Percentiles rank a stretch among this genome's conserved stretches.
These are phyloP conservation scores for Anodontia alba DNA, from an alignment of 2,888 invertebrate species.

Conservation along the genomic window DNA sequence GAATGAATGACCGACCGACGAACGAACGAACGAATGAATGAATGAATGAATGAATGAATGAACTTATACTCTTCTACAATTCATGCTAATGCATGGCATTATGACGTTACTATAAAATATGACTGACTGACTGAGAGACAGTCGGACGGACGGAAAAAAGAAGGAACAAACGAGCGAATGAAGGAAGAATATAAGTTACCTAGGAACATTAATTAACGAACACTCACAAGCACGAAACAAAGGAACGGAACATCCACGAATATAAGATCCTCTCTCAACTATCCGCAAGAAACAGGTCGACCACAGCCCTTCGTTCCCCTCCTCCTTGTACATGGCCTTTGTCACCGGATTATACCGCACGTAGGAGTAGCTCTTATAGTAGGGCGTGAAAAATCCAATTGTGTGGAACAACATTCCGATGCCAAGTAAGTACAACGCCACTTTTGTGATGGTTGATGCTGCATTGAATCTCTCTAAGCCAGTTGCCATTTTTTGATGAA, in stretches of 20 bases:
- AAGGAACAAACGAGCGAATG: no score
- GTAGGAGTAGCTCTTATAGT: not conserved
- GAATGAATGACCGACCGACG: no score
- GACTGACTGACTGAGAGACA: no score
- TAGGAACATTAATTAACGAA: no score
- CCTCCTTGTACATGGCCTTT: not conserved
- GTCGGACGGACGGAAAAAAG: no score
- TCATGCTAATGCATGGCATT: no score
- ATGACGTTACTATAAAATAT: no score
- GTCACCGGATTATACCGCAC: not conserved
- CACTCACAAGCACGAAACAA: not conserved
- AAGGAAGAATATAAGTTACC: no score
- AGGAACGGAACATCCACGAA: not conserved
- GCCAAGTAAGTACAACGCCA: not conserved
- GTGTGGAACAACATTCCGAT: slow-evolving; percentile 1
- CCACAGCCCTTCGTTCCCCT: not conserved
- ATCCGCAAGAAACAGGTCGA: not conserved
- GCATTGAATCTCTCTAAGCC: not conserved
- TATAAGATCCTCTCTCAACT: not conserved
- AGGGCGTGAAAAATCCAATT: slow-evolving; percentile 16
- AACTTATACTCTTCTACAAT: no score
- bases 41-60: no score
- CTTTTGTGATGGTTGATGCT: not conserved
- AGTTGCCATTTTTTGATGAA: not conserved
- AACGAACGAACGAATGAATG: no score